These are phyloP conservation scores for Pedionomus torquatus DNA, from an alignment of 2,113 vertebrate genomes.

Conservation along the genomic window DNA sequence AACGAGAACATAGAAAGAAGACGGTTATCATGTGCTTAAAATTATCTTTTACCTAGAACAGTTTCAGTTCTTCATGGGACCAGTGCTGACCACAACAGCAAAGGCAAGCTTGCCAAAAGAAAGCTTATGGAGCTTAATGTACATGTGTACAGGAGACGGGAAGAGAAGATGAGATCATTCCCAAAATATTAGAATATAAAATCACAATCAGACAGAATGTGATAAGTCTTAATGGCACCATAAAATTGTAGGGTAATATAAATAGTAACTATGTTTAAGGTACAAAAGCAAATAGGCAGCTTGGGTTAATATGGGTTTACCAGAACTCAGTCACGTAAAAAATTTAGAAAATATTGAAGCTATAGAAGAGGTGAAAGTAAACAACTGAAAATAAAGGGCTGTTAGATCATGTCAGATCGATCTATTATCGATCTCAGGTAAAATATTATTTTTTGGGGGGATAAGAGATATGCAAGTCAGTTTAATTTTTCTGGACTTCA, in stretches of 20 bases:
- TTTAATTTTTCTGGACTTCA: neutral
- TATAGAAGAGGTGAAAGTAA: neutral
- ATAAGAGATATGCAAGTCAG: neutral
- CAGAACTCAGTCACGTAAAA: neutral
- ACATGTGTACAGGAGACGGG: neutral
- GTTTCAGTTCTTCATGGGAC: neutral
- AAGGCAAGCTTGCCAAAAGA: neutral
- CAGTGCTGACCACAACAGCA: neutral
- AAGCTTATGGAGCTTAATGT: neutral
- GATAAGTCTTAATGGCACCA: neutral
- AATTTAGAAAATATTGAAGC: neutral
- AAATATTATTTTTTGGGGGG: neutral
- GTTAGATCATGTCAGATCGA: neutral
- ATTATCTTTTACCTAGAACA: neutral
- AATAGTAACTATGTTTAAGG: neutral
- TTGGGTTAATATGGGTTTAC: neutral
- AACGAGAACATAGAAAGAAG: neutral
- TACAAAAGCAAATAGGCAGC: neutral
- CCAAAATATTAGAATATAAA: neutral
- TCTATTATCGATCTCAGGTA: neutral
- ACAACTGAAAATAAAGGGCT: neutral
- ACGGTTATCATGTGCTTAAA: neutral
- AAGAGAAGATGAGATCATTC: neutral
- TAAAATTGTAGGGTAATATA: neutral
- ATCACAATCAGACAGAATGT: neutral